phyloP scores from a whole-genome alignment of 2,888 invertebrate species.

The Acanthosoma haemorrhoidale region DNA sequence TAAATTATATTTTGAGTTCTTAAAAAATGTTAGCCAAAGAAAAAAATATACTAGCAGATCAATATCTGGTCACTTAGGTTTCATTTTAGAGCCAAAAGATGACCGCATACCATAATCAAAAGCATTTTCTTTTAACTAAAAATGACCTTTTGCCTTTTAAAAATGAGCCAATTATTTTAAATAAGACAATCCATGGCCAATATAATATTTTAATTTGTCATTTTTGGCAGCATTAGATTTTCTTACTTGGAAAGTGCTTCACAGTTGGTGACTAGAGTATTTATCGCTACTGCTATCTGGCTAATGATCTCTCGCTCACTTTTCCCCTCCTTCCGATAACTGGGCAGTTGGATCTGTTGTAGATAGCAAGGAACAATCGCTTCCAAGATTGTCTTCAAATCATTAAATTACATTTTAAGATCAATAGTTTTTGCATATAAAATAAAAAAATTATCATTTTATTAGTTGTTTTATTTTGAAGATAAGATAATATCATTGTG shows the following conservation, averaged over 20 bases:
- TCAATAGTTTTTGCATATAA: not conserved
- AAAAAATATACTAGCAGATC: too few species aligned
- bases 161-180: too few species aligned
- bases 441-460: not conserved
- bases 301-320: slow-evolving; percentile 89
- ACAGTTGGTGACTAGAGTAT: slow-evolving; percentile 92
- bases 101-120: too few species aligned
- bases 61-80: too few species aligned
- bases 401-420: slow-evolving; percentile 6
- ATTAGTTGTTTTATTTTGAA: too few species aligned
- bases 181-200: not conserved
- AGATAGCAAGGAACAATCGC: slow-evolving; percentile 94
- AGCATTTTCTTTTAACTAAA: too few species aligned
- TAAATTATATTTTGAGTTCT: too few species aligned
- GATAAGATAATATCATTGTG: too few species aligned
- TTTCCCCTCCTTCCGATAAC: slow-evolving; percentile 84
- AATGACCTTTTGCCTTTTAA: too few species aligned
- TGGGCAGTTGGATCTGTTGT: slow-evolving; percentile 83
- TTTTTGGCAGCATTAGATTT: not conserved
- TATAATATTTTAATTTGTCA: not conserved
- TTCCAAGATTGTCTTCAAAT: slow-evolving; percentile 80
- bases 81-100: too few species aligned
- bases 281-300: slow-evolving; percentile 88
- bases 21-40: too few species aligned
- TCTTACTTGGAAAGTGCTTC: slow-evolving; percentile 89